A percentile compares a stretch with the other conserved stretches of the same genome.
Conservation (phyloP, 2,888 invertebrate genomes). For the Xestia xanthographa region DNA sequence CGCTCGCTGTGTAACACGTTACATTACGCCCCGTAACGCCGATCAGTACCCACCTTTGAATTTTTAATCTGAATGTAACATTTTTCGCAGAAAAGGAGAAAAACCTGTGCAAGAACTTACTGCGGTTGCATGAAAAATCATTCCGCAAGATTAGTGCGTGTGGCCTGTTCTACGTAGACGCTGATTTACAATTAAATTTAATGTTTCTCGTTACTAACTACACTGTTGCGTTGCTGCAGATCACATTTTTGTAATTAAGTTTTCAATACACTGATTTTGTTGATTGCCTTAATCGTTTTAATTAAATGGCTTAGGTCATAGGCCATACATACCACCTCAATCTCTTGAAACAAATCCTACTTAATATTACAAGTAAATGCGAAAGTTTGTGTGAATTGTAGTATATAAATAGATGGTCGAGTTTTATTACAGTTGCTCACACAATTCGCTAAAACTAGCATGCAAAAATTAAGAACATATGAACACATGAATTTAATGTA, state of each 20-base stretch:
- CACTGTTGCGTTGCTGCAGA: neutral
- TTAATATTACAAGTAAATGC: too few species aligned
- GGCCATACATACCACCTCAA: neutral
- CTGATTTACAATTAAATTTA: neutral
- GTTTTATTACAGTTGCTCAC: too few species aligned
- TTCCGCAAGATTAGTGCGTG: conserved; percentile 5
- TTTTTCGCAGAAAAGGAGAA: neutral
- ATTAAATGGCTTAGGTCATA: too few species aligned
- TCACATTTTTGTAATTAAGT: conserved; percentile 5
- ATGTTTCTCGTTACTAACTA: neutral
- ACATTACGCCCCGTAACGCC: too few species aligned
- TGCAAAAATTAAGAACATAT: too few species aligned
- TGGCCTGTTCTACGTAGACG: neutral
- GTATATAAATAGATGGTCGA: too few species aligned
- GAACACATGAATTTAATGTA: too few species aligned
- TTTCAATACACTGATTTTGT: neutral
- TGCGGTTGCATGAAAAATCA: conserved; percentile 17
- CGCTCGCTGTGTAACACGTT: too few species aligned
- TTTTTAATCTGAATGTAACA: neutral
- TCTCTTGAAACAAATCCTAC: neutral
- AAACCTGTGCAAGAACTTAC: conserved; percentile 3
- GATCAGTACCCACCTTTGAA: too few species aligned
- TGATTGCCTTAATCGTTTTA: too few species aligned
- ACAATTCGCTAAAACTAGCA: too few species aligned
- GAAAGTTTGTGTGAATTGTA: too few species aligned